Evolutionary conservation across 2,888 invertebrate genomes (phyloP).

Genomic region (Chelonus formosanus): DNA sequence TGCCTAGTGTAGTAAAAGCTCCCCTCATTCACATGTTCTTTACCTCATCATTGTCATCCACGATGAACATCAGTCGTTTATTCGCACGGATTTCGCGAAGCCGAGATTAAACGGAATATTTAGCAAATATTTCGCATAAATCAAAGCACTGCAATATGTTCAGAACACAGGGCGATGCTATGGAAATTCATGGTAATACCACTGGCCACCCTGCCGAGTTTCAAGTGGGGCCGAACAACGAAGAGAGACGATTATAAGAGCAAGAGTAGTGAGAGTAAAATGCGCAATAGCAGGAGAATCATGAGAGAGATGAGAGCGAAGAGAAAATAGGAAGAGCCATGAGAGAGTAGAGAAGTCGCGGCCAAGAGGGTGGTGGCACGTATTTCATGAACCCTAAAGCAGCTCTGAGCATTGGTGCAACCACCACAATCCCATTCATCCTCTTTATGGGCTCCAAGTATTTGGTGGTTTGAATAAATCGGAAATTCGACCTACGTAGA

Average conservation of each 20-base stretch:
- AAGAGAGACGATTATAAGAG: conserved; percentile 29
- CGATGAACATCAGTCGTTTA: conserved; percentile 38
- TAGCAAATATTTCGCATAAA: conserved; percentile 64
- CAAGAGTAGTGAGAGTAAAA: conserved; percentile 32
- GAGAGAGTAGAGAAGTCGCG: conserved; percentile 37
- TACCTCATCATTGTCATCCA: conserved; percentile 15
- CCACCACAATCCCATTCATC: conserved; percentile 60
- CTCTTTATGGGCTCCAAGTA: conserved; percentile 61
- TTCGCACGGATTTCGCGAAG: conserved; percentile 44
- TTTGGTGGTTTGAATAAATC: conserved; percentile 62
- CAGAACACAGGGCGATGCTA: conserved; percentile 50
- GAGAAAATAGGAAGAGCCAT: conserved; percentile 36
- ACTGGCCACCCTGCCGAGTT: conserved; percentile 54
- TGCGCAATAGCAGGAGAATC: conserved; percentile 21
- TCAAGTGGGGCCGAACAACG: conserved; percentile 34
- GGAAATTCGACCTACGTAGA: conserved; percentile 53
- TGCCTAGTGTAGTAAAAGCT: conserved; percentile 4
- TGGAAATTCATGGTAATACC: conserved; percentile 64
- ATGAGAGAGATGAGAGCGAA: conserved; percentile 28
- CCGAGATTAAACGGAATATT: conserved; percentile 62
- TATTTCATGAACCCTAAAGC: conserved; percentile 59
- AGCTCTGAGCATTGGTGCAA: conserved; percentile 54
- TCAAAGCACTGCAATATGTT: conserved; percentile 63
- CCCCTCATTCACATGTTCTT: neutral
- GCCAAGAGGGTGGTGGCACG: conserved; percentile 45